Base-by-base conservation (phyloP, 2,888 invertebrate species). In the Ligdia adustata region DNA sequence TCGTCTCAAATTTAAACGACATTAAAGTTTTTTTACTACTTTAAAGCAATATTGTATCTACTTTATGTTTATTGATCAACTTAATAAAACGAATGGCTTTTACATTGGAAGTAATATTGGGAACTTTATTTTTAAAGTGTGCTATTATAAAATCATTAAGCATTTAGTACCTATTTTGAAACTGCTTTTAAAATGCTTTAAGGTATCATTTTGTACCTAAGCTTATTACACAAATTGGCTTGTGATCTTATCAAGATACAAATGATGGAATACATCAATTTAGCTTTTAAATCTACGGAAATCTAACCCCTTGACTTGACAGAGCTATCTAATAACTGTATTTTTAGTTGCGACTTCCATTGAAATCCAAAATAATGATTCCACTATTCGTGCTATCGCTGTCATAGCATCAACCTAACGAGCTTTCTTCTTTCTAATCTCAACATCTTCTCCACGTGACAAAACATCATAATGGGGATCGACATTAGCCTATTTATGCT, bases 401-500 rank as follows among this genome's bases (percentile, higher is more conserved):
- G 28, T 34, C 31, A 32, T 49, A 45, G 26, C 43, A 54, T 52
- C 50, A 35, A 16, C 33, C 38, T 60, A 60, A 60, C 51, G 50
- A 60, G 57, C 62, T 52, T 62, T 55, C 53, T 35, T 69, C 67
- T 32, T 53, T 38, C 33, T 69, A 64, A 62, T 69, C 66, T 59
- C 41, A 60, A 52, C 71, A 79, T 80, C 84, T 75, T 71, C 69
- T 64, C 69, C 73, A 85, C 86, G 87, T 86, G 82, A 86, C 84
- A 82, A 75, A 77, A 70, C 79, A 77, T 66, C 64, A 66, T 87
- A 86, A 87, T 84, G 77, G 72, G 72, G 67, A 70, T 73, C 72
- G 75, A 78, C 82, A 83, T 86, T 86, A 87, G 77, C 82, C 86
- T 79, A 84, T 86, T 81, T 74, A 70, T 68, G 64, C 67, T 69